Evolutionary conservation across 1,140 invertebrate genomes (phyloP), one percentile per base, ranked within the genome.

Genomic region (Drosophila nikananu): DNA sequence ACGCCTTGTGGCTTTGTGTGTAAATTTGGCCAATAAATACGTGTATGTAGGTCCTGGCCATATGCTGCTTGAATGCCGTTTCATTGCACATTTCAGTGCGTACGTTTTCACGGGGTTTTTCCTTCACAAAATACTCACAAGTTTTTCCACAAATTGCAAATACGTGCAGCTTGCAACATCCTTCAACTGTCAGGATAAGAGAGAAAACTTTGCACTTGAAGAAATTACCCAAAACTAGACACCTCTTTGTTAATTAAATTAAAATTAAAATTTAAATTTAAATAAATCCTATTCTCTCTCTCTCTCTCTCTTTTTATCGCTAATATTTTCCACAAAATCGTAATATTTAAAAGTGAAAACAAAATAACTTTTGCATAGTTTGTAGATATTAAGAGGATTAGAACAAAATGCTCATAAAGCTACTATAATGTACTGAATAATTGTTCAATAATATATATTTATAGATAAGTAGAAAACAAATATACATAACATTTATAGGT

Each of bases 1-100:
- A 51, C 81, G 80, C 67, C 72, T 64, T 71, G 80, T 86, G 77
- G 80, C 86, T 80, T 83, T 86, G 80, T 86, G 83, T 87, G 82
- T 87, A 86, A 75, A 86, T 86, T 86, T 87, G 48, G 58, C 60
- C 80, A 83, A 51, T 32, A 42, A 21, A 68, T 5, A 32, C 25
- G 23, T 25, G 13, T 23, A 4, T 15, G 10, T 21, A 13, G 62
- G 65, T 35, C n/a, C 46, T 39, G 13, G 55, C 60, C 83, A 87
- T 83, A 80, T 80, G 80, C 64, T 64, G 54, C 61, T 73, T 77
- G 78, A 83, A 87, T 78, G 62, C 58, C 42, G n/a, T 77, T 84
- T 68, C 77, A 68, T 78, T 61, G 73, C 77, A 80, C 65, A 83
- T 73, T 87, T 83, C 80, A 58, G 42, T 62, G 76, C 79, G 76